These are phyloP conservation scores for Falco rusticolus DNA, from an alignment of 2,797 vertebrate genomes.

Conservation along the genomic window DNA sequence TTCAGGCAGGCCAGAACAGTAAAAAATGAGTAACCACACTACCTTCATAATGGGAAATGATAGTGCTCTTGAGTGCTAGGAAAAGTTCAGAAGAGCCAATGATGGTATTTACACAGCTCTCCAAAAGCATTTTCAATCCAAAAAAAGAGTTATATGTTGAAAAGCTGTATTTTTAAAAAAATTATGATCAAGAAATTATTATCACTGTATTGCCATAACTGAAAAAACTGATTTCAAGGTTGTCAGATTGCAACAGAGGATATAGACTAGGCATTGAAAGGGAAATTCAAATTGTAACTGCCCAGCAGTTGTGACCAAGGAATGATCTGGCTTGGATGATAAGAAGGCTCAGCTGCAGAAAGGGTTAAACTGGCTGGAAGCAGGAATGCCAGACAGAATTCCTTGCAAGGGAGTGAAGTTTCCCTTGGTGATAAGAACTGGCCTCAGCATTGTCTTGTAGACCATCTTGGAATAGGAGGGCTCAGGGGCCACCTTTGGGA, in stretches of 20 bases:
- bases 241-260: neutral
- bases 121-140: neutral
- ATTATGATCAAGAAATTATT: neutral
- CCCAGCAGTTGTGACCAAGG: neutral
- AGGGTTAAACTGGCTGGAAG: neutral
- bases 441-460: neutral
- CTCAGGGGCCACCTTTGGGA: neutral
- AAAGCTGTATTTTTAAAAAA: neutral
- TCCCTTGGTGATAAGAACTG: neutral
- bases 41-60: neutral
- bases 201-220: neutral
- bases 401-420: too few species aligned
- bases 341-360: neutral
- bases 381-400: neutral
- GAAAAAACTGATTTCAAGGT: neutral
- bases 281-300: neutral
- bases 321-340: neutral
- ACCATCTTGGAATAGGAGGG: neutral
- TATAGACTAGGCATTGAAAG: neutral
- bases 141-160: neutral
- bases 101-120: neutral
- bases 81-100: neutral
- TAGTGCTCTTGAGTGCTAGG: neutral
- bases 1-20: neutral
- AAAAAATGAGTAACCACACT: neutral